Base-by-base conservation (phyloP, 2,113 vertebrate genomes). In the Ardeotis arabs region DNA sequence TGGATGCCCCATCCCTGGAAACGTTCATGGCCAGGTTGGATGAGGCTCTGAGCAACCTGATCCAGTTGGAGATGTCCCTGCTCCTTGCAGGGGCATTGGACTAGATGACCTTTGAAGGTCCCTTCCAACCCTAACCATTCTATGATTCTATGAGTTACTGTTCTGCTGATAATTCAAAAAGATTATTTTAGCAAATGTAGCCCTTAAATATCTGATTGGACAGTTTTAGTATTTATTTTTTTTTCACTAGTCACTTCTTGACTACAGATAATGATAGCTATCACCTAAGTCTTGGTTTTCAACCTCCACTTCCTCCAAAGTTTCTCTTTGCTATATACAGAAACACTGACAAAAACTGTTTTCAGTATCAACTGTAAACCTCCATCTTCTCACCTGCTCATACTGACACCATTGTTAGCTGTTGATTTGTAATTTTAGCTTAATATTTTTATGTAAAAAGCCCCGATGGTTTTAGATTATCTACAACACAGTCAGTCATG, bases 391-490 rank as follows among this genome's bases (percentile, higher is more conserved):
- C 15, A 45, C 74, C 27, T 69, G 13, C 21, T 33, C 2, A 35
- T 39, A 55, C 13, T 22, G 24, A 74, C n/a, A 6, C 8, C 29
- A 37, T 47, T 56, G 25, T 47, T 67, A 33, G 8, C 14, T 62
- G 12, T 19, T 50, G 28, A 13, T 85, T 70, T 68, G 4, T 33
- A 58, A 58, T 20, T 47, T 72, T 47, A 68, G 5, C 10, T 77
- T 49, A 67, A 29, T 23, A 33, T 23, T 76, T 15, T 63, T 73
- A n/a, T 14, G 4, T 6, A 20, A 33, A 83, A 41, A 39, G 0
- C 0, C 12, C 8, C 1, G 33, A 7, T 25, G 8, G 8, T 45
- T 62, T 90, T 56, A 56, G 7, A 2, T 67, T 67, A 33, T 20
- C 52, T 56, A 18, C 14, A 49, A 4, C 12, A 39, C 0, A 47